Conservation (phyloP, 1,140 invertebrate species). For the Epicauta chinensis region DNA sequence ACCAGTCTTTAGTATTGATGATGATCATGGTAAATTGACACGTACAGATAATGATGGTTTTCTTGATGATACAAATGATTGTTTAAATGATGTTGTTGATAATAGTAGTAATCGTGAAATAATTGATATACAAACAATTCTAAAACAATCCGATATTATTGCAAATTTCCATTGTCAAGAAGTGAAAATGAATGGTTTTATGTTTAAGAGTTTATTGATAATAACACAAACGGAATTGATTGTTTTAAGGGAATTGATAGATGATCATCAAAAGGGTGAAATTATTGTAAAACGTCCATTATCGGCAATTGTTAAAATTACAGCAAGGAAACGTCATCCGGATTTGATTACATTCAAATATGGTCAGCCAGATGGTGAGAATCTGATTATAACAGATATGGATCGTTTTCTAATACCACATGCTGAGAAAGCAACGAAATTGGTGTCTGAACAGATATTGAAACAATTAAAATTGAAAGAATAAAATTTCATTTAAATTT, state of each 20-base stretch:
- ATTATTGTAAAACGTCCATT: constrained; percentile 80
- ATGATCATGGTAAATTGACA: constrained; percentile 69
- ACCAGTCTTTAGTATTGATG: constrained; percentile 92
- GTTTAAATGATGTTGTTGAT: no score
- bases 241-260: constrained; percentile 74
- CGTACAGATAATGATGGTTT: no score
- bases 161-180: constrained; percentile 87
- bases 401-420: constrained; percentile 89
- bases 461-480: constrained; percentile 46
- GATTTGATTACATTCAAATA: constrained; percentile 96
- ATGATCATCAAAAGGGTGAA: constrained; percentile 69
- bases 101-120: constrained; percentile 51
- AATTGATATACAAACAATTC: constrained; percentile 66
- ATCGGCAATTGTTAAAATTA: constrained; percentile 90
- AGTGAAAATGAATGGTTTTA: constrained; percentile 79
- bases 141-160: constrained; percentile 78
- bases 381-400: constrained; percentile 72
- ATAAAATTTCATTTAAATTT: constrained; percentile 14
- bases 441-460: constrained; percentile 66
- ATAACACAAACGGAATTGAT: constrained; percentile 85
- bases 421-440: constrained; percentile 82
- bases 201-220: constrained; percentile 79
- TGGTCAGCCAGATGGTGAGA: constrained; percentile 69
- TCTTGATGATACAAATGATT: no score
- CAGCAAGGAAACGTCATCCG: constrained; percentile 87